These are phyloP conservation scores for Xenops minutus DNA, from an alignment of 2,797 vertebrate genomes.

Conservation along the genomic window DNA sequence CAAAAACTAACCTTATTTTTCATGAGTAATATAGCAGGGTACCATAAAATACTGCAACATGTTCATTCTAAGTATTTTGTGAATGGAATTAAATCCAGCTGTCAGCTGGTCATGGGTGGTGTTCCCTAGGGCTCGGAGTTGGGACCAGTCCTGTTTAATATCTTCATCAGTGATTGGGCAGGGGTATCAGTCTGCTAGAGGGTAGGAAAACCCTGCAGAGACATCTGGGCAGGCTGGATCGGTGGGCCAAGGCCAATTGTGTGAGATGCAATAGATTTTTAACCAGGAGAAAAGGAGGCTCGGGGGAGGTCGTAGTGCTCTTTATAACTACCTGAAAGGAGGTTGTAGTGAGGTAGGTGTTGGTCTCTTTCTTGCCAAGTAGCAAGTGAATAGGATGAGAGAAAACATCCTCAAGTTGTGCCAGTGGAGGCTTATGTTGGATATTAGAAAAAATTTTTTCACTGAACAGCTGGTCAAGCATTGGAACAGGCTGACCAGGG, in stretches of 20 bases:
- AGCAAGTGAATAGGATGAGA: background rate
- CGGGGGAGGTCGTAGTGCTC: rapidly evolving
- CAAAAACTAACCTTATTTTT: background rate
- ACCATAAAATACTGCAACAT: background rate
- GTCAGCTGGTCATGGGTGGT: background rate
- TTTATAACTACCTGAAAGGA: background rate
- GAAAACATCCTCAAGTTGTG: rapidly evolving
- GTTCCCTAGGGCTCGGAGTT: background rate
- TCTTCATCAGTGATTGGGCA: background rate
- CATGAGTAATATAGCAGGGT: background rate
- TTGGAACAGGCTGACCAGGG: background rate
- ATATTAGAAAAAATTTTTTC: background rate
- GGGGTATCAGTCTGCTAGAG: background rate
- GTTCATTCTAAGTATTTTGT: background rate
- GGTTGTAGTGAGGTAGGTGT: rapidly evolving
- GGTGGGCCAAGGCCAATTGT: rapidly evolving
- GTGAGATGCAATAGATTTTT: background rate
- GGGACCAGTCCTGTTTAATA: background rate
- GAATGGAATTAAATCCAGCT: background rate
- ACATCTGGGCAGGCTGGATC: background rate
- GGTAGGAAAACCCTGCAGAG: background rate
- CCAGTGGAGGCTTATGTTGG: background rate
- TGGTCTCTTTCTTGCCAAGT: background rate
- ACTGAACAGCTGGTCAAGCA: rapidly evolving
- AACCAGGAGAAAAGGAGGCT: background rate